Conservation (phyloP, 2,113 vertebrate species). For the Colinus virginianus region DNA sequence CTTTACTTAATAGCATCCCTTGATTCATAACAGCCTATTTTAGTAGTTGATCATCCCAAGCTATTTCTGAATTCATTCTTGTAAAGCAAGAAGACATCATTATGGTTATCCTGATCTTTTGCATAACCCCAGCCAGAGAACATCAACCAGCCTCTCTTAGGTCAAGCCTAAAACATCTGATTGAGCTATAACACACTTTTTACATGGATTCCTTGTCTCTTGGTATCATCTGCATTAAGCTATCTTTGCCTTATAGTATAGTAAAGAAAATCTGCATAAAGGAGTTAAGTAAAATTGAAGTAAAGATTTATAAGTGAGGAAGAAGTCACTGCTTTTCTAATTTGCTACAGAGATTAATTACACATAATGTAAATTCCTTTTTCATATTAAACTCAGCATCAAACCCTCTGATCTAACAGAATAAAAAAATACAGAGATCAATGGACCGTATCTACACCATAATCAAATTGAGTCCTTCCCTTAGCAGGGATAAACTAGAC, state of each 20-base stretch:
- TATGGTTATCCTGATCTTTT: not conserved
- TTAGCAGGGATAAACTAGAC: not conserved
- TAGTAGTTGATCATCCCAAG: not conserved
- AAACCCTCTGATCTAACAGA: constrained; percentile 37
- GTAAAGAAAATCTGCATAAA: not conserved
- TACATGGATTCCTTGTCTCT: not conserved
- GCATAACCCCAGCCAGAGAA: not conserved
- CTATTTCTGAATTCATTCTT: not conserved
- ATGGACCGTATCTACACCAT: not conserved
- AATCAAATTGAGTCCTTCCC: not conserved
- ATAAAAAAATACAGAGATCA: constrained; percentile 36
- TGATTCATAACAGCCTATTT: not conserved
- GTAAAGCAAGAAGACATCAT: not conserved
- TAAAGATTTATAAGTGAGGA: not conserved
- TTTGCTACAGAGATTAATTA: constrained; percentile 19
- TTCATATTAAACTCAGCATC: not conserved
- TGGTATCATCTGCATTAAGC: not conserved
- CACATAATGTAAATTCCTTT: not conserved
- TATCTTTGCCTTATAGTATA: not conserved
- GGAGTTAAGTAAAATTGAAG: not conserved
- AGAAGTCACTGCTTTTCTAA: not conserved
- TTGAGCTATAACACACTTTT: not conserved
- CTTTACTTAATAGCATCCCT: not conserved
- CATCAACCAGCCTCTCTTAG: not conserved
- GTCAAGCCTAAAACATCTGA: not conserved